These are phyloP conservation scores for Gortyna flavago DNA, from an alignment of 2,888 invertebrate species.

Conservation along the genomic window DNA sequence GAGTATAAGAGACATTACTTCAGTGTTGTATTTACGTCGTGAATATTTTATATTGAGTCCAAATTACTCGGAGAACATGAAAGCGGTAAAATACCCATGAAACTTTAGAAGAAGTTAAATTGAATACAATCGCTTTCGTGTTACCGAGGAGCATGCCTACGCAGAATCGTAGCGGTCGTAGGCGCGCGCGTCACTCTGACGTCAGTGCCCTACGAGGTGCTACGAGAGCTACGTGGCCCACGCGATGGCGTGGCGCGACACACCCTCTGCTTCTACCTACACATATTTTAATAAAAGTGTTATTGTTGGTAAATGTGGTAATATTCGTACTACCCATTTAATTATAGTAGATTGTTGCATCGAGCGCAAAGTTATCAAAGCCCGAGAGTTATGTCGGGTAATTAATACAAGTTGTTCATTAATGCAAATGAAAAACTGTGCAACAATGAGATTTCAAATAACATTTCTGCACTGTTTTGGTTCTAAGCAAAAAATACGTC, in stretches of 20 bases:
- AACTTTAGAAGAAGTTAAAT: conserved; percentile 37
- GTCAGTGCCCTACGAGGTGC: conserved; percentile 77
- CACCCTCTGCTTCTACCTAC: conserved; percentile 58
- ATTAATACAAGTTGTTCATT: no score
- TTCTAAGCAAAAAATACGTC: no score
- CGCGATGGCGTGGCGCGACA: conserved; percentile 45
- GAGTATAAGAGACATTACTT: conserved; percentile 13
- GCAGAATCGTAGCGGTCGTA: conserved; percentile 73
- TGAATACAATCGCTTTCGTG: conserved; percentile 36
- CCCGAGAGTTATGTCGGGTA: no score
- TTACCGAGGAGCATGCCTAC: conserved; percentile 64
- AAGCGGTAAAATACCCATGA: conserved; percentile 7
- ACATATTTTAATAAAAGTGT: conserved; percentile 19
- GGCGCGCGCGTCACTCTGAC: conserved; percentile 73
- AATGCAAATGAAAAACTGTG: no score
- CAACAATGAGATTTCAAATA: no score
- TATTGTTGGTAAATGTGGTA: conserved; percentile 9
- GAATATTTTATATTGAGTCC: conserved; percentile 7
- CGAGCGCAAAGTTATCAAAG: no score
- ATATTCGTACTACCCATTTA: conserved; percentile 20
- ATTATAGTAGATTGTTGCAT: no score
- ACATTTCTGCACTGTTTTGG: no score
- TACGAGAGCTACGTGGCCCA: conserved; percentile 72
- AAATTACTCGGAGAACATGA: conserved; percentile 2
- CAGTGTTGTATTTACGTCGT: conserved; percentile 29